A percentile compares a stretch with the other conserved stretches of the same genome.
Conservation (phyloP, 2,888 invertebrate genomes). For the Lasiommata megera region DNA sequence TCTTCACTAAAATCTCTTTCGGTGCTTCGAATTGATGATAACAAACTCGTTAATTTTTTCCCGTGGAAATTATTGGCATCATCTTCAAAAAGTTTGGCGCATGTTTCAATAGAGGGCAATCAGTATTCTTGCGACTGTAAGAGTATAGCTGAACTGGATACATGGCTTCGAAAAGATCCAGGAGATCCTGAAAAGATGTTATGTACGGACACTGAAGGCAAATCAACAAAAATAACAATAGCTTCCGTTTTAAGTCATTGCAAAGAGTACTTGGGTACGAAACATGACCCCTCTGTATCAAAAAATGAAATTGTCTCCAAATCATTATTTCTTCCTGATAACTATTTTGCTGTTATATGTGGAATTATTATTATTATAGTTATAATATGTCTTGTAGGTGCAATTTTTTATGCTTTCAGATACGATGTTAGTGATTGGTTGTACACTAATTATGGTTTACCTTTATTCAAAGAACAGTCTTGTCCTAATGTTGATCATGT, state of each 20-base stretch:
- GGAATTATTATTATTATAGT: conserved; percentile 86
- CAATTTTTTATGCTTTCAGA: conserved; percentile 87
- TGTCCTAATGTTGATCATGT: conserved; percentile 80
- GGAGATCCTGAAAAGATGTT: conserved; percentile 86
- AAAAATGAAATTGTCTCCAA: conserved; percentile 79
- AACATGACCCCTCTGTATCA: conserved; percentile 67
- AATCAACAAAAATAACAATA: conserved; percentile 76
- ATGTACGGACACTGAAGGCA: conserved; percentile 81
- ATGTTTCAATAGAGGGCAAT: conserved; percentile 88
- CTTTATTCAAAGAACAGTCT: conserved; percentile 88
- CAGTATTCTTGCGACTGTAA: conserved; percentile 92
- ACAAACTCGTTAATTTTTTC: conserved; percentile 87
- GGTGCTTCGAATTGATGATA: conserved; percentile 88
- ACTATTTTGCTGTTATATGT: conserved; percentile 88
- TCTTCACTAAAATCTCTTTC: conserved; percentile 86
- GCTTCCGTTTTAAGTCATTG: conserved; percentile 81
- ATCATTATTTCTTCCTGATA: conserved; percentile 84
- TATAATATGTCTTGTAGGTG: conserved; percentile 85
- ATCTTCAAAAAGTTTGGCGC: conserved; percentile 81
- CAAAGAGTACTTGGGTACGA: conserved; percentile 83
- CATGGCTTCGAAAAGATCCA: conserved; percentile 85
- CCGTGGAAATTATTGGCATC: conserved; percentile 87
- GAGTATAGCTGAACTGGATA: conserved; percentile 85
- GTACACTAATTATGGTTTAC: conserved; percentile 88
- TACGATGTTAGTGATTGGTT: conserved; percentile 90